These are phyloP conservation scores for Cairina moschata DNA, from an alignment of 2,113 vertebrate species.

Conservation along the genomic window DNA sequence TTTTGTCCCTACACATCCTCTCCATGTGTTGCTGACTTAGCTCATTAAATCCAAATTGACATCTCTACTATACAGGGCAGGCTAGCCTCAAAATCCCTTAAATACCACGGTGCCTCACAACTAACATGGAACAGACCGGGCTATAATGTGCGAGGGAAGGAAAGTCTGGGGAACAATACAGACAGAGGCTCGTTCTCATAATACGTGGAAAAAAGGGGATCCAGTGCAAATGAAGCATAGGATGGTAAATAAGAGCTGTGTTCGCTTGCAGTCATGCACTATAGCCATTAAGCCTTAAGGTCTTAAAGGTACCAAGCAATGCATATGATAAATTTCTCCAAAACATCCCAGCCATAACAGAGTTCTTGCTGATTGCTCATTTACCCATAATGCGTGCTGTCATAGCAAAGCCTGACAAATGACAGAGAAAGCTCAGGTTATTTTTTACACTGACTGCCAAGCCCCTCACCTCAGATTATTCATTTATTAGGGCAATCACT, in stretches of 20 bases:
- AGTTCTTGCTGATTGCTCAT: slow-evolving; percentile 91
- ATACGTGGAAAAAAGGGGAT: slow-evolving; percentile 65
- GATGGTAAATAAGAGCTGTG: slow-evolving; percentile 83
- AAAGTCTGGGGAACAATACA: slow-evolving; percentile 64
- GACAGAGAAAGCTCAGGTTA: slow-evolving; percentile 86
- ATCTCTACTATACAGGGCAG: not conserved
- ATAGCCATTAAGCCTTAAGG: slow-evolving; percentile 85
- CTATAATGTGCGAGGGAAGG: not conserved
- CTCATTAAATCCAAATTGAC: slow-evolving; percentile 47
- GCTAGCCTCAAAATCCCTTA: slow-evolving; percentile 43
- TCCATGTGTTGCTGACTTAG: slow-evolving; percentile 15
- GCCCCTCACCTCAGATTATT: slow-evolving; percentile 90
- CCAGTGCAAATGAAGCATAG: slow-evolving; percentile 81
- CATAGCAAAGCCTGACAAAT: slow-evolving; percentile 91
- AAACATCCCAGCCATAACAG: slow-evolving; percentile 89
- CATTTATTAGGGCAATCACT: slow-evolving; percentile 89
- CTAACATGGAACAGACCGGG: not conserved
- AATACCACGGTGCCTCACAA: not conserved
- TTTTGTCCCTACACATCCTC: slow-evolving; percentile 46
- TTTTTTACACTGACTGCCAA: slow-evolving; percentile 89
- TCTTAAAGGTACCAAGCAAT: slow-evolving; percentile 87
- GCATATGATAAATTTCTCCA: slow-evolving; percentile 87
- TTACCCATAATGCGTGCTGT: slow-evolving; percentile 92
- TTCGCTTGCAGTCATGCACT: slow-evolving; percentile 84
- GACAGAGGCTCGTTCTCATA: slow-evolving; percentile 62